Percentiles rank a stretch among this genome's conserved stretches.
phyloP scores from a whole-genome alignment of 2,113 vertebrate species.

The Trinectes maculatus region DNA sequence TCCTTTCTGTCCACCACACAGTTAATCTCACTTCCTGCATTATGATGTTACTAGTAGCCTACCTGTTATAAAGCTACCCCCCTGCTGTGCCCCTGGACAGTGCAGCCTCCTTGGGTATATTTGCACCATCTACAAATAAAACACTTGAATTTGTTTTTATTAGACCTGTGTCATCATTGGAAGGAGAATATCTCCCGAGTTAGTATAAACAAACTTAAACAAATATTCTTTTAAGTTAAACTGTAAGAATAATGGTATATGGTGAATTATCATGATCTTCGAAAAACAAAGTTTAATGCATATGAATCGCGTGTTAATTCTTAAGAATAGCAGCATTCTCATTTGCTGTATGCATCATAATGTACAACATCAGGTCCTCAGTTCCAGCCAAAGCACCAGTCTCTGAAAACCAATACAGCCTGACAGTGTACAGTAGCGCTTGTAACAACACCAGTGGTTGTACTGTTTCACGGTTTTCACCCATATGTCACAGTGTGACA shows the following conservation, averaged over 20 bases:
- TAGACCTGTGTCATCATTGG: not conserved
- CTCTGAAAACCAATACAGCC: not conserved
- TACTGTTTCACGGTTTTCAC: not conserved
- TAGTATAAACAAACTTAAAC: not conserved
- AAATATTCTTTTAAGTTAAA: not conserved
- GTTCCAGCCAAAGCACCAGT: not conserved
- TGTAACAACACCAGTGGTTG: constrained; percentile 10
- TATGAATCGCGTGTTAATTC: not conserved
- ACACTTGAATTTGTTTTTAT: not conserved
- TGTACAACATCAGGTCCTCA: not conserved
- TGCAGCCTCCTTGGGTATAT: too few species aligned
- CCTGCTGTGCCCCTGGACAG: not conserved
- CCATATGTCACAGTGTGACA: not conserved
- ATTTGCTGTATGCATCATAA: constrained; percentile 12
- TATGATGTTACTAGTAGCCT: too few species aligned
- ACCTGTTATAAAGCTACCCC: too few species aligned
- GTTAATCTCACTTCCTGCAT: not conserved
- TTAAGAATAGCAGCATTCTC: not conserved
- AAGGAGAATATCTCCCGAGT: not conserved
- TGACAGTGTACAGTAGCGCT: not conserved
- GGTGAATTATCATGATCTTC: not conserved
- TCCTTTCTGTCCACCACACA: not conserved
- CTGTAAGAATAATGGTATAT: not conserved
- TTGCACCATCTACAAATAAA: too few species aligned
- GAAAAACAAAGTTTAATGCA: too few species aligned